These are phyloP conservation scores for Crambe crambe DNA, from an alignment of 37 sponge, comb jelly and placozoan species.

Conservation along the genomic window DNA sequence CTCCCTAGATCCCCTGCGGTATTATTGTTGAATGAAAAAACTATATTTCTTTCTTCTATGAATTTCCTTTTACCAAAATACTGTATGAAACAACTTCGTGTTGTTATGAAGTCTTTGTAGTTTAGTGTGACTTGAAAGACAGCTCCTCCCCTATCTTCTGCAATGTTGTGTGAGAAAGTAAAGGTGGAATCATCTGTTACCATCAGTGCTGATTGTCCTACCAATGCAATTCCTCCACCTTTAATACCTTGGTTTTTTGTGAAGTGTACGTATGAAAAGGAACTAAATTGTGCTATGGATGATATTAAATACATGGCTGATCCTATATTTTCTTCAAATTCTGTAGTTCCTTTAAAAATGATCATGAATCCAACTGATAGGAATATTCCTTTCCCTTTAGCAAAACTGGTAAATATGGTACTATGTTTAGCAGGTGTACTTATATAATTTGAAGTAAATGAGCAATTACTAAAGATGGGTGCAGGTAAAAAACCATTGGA, in stretches of 20 bases:
- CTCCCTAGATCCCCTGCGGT: too few species aligned
- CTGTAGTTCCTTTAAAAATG: not conserved
- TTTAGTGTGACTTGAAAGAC: not conserved
- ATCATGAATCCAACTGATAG: not conserved
- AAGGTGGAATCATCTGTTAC: not conserved
- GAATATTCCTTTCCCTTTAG: conserved; percentile 3
- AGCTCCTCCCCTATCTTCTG: not conserved
- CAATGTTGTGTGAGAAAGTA: not conserved
- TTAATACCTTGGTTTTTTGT: not conserved
- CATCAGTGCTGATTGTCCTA: not conserved
- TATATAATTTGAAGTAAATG: not conserved
- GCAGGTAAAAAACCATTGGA: not conserved
- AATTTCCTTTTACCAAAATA: not conserved
- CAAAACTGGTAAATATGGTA: not conserved
- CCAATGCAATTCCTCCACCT: not conserved
- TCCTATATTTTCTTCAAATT: not conserved
- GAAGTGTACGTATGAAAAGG: not conserved
- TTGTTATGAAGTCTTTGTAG: not conserved
- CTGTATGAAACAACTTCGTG: not conserved
- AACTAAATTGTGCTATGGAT: not conserved
- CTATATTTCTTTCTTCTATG: not conserved
- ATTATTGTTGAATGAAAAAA: not conserved
- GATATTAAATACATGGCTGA: not conserved
- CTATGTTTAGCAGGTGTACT: not conserved
- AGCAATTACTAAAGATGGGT: conserved; percentile 1